Evolutionary conservation across 2,888 invertebrate genomes (phyloP), one percentile per base, ranked within the genome.

Genomic region (Coleophora deauratella): DNA sequence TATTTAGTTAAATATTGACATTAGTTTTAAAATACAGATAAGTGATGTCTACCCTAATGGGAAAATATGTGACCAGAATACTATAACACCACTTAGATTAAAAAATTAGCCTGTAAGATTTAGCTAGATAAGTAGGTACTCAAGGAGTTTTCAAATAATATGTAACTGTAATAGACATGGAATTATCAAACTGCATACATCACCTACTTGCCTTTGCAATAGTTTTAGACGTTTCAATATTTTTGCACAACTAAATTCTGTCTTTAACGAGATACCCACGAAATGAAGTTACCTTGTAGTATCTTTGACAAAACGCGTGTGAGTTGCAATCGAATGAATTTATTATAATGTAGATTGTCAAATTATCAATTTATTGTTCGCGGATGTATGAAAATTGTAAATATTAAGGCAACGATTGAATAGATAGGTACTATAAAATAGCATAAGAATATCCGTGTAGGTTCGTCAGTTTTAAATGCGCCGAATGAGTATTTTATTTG

Each of bases 131-230:
- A 51, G 59, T 64, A 62, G 55, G 49, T 55, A 58, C 57, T 62
- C 58, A 59, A 55, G 21, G 21, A 9, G 56, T 54, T 67, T 66
- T 63, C 58, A 55, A n/a, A 57, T 61, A 52, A 58, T 61, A 62
- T 62, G 62, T 4, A 21, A 21, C 21, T 21, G 21, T 21, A 21
- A 21, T 56, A 52, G 46, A 53, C 63, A 59, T 54, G 47, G 59
- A 59, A 59, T 59, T 59, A 52, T 59, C 31, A 31, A 31, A 61
- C 67, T 61, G 71, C 72, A 66, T 75, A 72, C 72, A 73, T 78
- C 80, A 81, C 81, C 77, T 71, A 76, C 74, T 79, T 80, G 82
- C 82, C 82, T 81, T 77, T 59, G 74, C 77, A 69, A 74, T 76
- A 74, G 72, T 61, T 63, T 66, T 73, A 75, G 76, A 66, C 52